Evolutionary conservation across 2,888 invertebrate genomes (phyloP).

Genomic region (Pyrochroa serraticornis): DNA sequence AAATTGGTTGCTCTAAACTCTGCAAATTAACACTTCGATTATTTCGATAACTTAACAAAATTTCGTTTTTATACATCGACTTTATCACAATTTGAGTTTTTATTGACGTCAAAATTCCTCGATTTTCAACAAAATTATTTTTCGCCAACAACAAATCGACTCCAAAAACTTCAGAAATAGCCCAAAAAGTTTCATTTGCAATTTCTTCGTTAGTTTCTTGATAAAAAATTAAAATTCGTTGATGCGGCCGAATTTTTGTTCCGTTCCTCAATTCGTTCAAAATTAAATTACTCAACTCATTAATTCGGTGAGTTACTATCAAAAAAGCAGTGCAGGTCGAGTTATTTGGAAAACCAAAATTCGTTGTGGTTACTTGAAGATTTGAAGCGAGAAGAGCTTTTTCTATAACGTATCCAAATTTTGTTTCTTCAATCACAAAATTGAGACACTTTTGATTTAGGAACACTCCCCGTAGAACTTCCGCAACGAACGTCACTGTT

Average conservation of each 20-base stretch:
- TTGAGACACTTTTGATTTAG: too few species aligned
- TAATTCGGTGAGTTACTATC: not conserved
- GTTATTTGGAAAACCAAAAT: not conserved
- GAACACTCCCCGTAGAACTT: too few species aligned
- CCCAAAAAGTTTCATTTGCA: not conserved
- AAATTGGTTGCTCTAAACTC: conserved; percentile 1
- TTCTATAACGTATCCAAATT: too few species aligned
- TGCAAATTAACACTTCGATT: not conserved
- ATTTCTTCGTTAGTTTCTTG: not conserved
- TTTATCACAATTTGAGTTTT: not conserved
- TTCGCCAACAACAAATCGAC: conserved; percentile 8
- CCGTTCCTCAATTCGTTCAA: conserved; percentile 1
- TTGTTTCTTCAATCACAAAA: too few species aligned
- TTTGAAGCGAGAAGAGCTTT: too few species aligned
- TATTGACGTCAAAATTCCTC: not conserved
- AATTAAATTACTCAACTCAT: not conserved
- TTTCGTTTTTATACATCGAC: conserved; percentile 9
- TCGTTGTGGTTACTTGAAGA: too few species aligned
- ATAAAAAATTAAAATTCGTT: conserved; percentile 12
- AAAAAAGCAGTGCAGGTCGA: not conserved
- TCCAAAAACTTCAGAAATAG: not conserved
- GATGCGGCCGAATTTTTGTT: conserved; percentile 7
- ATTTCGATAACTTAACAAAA: not conserved
- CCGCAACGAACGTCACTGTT: too few species aligned
- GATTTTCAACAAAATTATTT: too few species aligned